Evolutionary conservation across 2,113 vertebrate species (phyloP).

Genomic region (Lichenostomus cassidix): DNA sequence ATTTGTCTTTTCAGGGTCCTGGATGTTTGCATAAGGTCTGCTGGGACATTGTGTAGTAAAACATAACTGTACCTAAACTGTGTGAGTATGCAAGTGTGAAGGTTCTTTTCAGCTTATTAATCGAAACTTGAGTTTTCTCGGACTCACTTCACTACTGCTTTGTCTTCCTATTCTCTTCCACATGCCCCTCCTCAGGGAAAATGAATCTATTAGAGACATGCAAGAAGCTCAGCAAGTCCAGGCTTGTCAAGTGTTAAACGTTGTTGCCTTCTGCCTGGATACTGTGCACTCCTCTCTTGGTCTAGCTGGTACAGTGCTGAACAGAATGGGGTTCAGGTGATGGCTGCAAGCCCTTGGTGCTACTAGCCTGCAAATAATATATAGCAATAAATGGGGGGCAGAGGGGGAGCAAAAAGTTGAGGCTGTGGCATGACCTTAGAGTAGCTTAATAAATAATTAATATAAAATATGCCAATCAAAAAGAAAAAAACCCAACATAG

Average conservation of each 20-base stretch:
- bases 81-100: background rate
- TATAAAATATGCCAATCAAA: background rate
- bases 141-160: background rate
- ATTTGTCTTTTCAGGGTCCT: background rate
- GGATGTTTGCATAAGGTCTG: background rate
- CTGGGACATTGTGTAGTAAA: rapidly evolving
- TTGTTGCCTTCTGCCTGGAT: background rate
- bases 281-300: background rate
- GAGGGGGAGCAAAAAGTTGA: background rate
- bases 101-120: background rate
- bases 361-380: background rate
- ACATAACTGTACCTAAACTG: background rate
- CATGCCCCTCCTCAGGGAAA: background rate
- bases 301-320: background rate
- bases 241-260: rapidly evolving
- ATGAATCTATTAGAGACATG: background rate
- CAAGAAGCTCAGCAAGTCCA: background rate
- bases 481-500: background rate
- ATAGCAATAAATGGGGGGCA: background rate
- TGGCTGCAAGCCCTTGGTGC: background rate
- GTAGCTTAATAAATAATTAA: constrained; percentile 37
- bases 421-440: background rate
- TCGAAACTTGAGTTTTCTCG: background rate
- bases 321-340: background rate
- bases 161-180: background rate